Base-by-base conservation (phyloP, 2,888 invertebrate species). In the Lottia scabra region DNA sequence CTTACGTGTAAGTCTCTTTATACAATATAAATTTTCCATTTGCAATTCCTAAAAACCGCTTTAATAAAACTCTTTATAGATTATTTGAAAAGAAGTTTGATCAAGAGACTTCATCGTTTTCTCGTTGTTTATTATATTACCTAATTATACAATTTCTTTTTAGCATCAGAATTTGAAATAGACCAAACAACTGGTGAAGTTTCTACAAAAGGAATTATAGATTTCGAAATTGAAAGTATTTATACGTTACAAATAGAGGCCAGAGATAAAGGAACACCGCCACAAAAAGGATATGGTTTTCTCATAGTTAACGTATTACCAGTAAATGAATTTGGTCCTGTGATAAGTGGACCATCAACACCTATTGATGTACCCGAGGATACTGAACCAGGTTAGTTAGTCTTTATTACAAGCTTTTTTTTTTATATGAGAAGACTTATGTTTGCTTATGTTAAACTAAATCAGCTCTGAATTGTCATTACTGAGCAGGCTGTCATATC, bases 241-340 rank as follows among this genome's bases (percentile, higher is more conserved):
- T 81, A 78, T 73, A 72, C 62, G n/a, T 71, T 83, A 13, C 73
- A 75, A 2, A 71, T 84, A 0, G 67, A 74, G 43, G 84, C 81
- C 10, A 67, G 48, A n/a, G 84, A 84, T 74, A 71, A 74, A 10
- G 82, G 77, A 23, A 63, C 73, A 0, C 78, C 80, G 0, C 65
- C 74, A 19, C 68, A 72, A 38, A 78, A 79, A 2, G 71, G 81
- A 8, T 75, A 80, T 5, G 74, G 79, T 2, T 75, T 68, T 1
- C 74, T 80, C 2, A 63, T 75, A 19, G 72, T 82, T 16, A 72
- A 78, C 0, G 74, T 83, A 5, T 74, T 74, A 8, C 70, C 78
- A 4, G 78, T 74, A 2, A 84, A 84, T 72, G 83, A 83, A 30
- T 67, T 71, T 63, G 70, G 77, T 6, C 84, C 84, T n/a, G 63